Base-by-base conservation (phyloP, 2,888 invertebrate genomes). In the Plagodis pulveraria region DNA sequence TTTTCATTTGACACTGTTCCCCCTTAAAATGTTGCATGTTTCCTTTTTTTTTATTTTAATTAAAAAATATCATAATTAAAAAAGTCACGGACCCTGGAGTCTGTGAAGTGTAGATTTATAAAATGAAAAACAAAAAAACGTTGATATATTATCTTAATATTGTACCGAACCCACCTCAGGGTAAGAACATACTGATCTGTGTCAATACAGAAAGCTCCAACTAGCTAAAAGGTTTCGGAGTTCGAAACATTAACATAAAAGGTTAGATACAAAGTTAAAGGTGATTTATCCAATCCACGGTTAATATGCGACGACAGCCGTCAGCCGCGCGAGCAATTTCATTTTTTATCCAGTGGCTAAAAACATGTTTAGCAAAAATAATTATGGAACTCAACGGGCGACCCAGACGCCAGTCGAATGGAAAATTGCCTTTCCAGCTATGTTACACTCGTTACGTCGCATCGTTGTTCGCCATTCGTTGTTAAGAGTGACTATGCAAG, bases 351-450 rank as follows among this genome's bases (percentile, higher is more conserved):
- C 46, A 8, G 11, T 36, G 35, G 35, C 42, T 47, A 22, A 48
- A 49, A 55, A 1, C 2, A 43, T 32, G n/a, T 22, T 49, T 55
- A 32, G 11, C 55, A 6, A 42, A 47, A 47, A 54, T 54, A 48
- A 54, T 45, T 53, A 42, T 50, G 49, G 45, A 58, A 60, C 43
- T 52, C 32, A 40, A 47, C 42, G 32, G 12, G 22, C 44, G 42
- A 22, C 48, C 38, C 53, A 41, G 55, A 49, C 38, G 51, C 34
- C 47, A 50, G 47, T 44, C 41, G 51, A 64, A 56, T 40, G 45
- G 54, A 58, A 65, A 65, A 66, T 64, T 56, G 59, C 49, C 48
- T 44, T 56, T 53, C 50, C 58, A 56, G 40, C 60, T 57, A 58
- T 62, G 60, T 51, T 55, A 36, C 11, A 40, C 40, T 10, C 10